A percentile compares a stretch with the other conserved stretches of the same genome.
phyloP scores from a whole-genome alignment of 2,113 vertebrate species.

The Montifringilla adamsi region DNA sequence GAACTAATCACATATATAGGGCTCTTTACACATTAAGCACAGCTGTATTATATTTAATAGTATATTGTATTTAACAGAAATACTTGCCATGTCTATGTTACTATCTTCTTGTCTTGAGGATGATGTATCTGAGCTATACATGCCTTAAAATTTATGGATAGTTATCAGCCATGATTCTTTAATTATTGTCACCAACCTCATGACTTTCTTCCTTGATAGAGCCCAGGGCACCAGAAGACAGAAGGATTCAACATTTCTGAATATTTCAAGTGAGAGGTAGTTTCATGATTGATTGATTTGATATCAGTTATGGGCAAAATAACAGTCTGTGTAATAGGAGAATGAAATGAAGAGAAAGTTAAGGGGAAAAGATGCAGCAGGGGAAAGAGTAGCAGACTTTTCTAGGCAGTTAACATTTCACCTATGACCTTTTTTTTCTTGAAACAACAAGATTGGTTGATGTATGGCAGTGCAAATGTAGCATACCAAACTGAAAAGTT shows the following conservation, averaged over 20 bases:
- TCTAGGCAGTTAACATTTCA: not conserved
- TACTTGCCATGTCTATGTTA: not conserved
- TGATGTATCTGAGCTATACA: not conserved
- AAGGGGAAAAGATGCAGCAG: not conserved
- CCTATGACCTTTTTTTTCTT: not conserved
- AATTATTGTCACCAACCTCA: not conserved
- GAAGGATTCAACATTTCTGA: not conserved
- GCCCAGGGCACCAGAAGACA: not conserved
- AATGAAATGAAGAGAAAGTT: not conserved
- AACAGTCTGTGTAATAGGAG: not conserved
- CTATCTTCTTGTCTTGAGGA: not conserved
- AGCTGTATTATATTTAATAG: not conserved
- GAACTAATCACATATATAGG: not conserved
- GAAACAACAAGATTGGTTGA: not conserved
- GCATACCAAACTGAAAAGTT: not conserved
- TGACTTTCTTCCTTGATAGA: not conserved
- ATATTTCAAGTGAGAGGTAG: not conserved
- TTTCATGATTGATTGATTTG: not conserved
- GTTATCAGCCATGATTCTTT: not conserved
- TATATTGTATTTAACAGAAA: not conserved
- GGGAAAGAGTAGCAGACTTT: not conserved
- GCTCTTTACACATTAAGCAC: not conserved
- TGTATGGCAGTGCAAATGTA: not conserved
- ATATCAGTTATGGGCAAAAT: not conserved
- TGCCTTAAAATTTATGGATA: not conserved